A percentile compares a stretch with the other conserved stretches of the same genome.
These are phyloP conservation scores for Cephus cinctus DNA, from an alignment of 1,140 invertebrate species.

Conservation along the genomic window DNA sequence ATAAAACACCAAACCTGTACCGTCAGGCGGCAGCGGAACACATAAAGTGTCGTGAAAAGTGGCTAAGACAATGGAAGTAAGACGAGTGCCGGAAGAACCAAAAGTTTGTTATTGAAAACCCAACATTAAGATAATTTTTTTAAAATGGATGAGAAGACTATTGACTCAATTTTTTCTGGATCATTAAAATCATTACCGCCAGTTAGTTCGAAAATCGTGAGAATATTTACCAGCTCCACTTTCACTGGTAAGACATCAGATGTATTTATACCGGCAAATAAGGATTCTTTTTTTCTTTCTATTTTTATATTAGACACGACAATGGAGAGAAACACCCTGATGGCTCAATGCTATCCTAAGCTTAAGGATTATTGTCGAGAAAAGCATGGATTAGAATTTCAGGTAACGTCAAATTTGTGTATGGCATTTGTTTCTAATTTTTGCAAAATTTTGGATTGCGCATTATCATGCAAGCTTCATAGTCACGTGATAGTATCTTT, in stretches of 20 bases:
- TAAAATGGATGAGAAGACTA: constrained; percentile 85
- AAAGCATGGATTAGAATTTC: constrained; percentile 97
- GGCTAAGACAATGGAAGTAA: too few relatives aligned
- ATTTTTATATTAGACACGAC: constrained; percentile 77
- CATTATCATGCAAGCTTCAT: constrained; percentile 5
- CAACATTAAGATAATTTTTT: too few relatives aligned
- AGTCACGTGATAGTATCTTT: too few relatives aligned
- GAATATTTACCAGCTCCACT: constrained; percentile 98
- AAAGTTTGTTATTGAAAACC: too few relatives aligned
- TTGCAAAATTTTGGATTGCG: neutral
- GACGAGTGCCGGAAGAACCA: too few relatives aligned
- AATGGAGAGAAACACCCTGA: constrained; percentile 95
- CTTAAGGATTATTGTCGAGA: constrained; percentile 97
- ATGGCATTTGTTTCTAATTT: too few relatives aligned
- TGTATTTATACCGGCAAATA: constrained; percentile 1
- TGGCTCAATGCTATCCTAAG: constrained; percentile 97
- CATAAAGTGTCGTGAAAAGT: too few relatives aligned
- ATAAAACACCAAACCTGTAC: too few relatives aligned
- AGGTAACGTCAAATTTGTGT: constrained; percentile 65
- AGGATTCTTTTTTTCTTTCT: neutral
- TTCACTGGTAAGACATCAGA: constrained; percentile 80
- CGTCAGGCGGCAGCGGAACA: too few relatives aligned
- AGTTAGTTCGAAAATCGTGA: constrained; percentile 95
- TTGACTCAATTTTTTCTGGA: constrained; percentile 89
- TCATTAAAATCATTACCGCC: constrained; percentile 86